phyloP scores from a whole-genome alignment of 2,797 vertebrate genomes.

The Sebastes itinus region DNA sequence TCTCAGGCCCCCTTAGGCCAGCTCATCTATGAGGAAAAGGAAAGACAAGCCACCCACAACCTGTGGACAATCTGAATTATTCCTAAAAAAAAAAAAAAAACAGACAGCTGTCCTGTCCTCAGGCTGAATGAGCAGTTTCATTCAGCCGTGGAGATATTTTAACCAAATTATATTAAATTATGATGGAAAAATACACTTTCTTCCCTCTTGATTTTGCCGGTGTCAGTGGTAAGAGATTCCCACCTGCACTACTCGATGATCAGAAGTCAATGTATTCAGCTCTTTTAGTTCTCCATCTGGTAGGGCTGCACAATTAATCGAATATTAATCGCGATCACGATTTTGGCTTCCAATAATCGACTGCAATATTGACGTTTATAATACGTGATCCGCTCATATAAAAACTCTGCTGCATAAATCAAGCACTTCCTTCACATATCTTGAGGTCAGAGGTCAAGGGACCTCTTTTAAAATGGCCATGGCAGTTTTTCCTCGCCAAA shows the following conservation, averaged over 20 bases:
- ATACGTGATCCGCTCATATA: too few species aligned
- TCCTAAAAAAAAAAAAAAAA: background rate
- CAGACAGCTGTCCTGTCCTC: constrained; percentile 1
- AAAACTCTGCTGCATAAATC: too few species aligned
- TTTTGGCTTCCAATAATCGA: too few species aligned
- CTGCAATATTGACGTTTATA: too few species aligned
- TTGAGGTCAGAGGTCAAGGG: too few species aligned
- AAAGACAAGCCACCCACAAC: constrained; percentile 44
- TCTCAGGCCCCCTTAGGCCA: constrained; percentile 41
- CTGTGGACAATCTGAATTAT: constrained; percentile 33
- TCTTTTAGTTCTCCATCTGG: background rate
- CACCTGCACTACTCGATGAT: background rate
- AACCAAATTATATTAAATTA: constrained; percentile 3
- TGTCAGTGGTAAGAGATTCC: background rate
- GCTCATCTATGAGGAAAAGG: constrained; percentile 36
- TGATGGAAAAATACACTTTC: background rate
- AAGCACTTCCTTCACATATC: too few species aligned
- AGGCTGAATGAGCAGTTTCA: constrained; percentile 7
- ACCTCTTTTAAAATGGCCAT: too few species aligned
- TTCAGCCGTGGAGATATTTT: background rate
- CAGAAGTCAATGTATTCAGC: background rate
- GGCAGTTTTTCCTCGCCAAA: too few species aligned
- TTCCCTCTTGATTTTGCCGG: background rate
- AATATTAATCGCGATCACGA: too few species aligned
- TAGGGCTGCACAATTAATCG: too few species aligned